A percentile compares a stretch with the other conserved stretches of the same genome.
phyloP scores from a whole-genome alignment of 2,113 vertebrate species.

The Pelecanus crispus region DNA sequence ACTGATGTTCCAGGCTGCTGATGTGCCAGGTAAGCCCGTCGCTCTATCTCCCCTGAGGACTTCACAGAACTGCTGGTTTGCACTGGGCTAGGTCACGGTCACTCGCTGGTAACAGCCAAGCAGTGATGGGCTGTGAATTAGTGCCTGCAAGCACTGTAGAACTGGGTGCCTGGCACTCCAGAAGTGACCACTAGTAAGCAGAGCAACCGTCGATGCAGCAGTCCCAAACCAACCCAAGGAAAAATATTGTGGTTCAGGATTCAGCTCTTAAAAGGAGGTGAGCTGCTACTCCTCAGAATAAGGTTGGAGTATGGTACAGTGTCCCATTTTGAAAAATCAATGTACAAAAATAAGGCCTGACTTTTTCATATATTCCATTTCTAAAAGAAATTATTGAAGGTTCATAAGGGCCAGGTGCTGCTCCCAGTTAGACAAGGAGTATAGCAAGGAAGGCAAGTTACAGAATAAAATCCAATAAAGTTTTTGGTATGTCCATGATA shows the following conservation, averaged over 20 bases:
- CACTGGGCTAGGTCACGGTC: background rate
- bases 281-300: background rate
- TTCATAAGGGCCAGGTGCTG: background rate
- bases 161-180: background rate
- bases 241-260: background rate
- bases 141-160: background rate
- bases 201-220: background rate
- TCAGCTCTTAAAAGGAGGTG: background rate
- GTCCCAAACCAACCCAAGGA: background rate
- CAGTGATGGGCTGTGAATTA: background rate
- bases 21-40: background rate
- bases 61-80: background rate
- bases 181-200: background rate
- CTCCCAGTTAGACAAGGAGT: background rate
- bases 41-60: fast-evolving
- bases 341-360: background rate
- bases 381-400: background rate
- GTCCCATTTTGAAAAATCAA: background rate
- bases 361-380: background rate
- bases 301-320: background rate
- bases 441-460: background rate
- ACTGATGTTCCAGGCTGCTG: background rate
- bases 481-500: background rate
- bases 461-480: background rate
- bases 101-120: background rate